Conservation (phyloP, 2,113 vertebrate genomes). For the Ondatra zibethicus region DNA sequence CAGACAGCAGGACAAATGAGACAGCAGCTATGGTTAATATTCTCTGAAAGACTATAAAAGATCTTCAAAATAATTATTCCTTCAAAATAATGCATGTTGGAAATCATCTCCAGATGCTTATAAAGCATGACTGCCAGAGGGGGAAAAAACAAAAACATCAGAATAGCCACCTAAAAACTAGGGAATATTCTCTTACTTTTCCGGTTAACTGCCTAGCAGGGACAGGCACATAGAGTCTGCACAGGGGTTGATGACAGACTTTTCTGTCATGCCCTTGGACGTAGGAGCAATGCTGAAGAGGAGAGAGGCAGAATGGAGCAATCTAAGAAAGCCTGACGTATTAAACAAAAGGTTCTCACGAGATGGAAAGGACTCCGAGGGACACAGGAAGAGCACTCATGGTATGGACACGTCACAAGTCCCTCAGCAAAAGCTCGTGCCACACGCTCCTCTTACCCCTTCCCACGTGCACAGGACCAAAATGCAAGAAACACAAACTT, state of each 20-base stretch:
- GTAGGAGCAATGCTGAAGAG: neutral
- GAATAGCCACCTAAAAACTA: neutral
- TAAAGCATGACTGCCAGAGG: constrained; percentile 6
- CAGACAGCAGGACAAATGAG: neutral
- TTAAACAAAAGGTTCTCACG: neutral
- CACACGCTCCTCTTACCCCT: neutral
- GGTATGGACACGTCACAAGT: too few relatives aligned
- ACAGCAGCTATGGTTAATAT: neutral
- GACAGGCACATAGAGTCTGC: rapidly evolving
- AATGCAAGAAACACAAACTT: neutral
- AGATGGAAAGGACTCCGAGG: neutral
- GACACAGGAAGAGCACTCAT: neutral
- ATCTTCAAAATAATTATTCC: neutral
- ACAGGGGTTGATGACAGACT: neutral
- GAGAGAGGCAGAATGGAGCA: neutral
- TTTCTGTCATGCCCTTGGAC: neutral
- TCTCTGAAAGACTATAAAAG: neutral
- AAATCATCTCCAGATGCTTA: constrained; percentile 23
- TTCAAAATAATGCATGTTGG: neutral
- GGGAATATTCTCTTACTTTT: neutral
- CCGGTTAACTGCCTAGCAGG: neutral
- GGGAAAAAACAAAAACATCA: neutral
- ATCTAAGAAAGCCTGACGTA: neutral
- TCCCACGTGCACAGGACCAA: neutral
- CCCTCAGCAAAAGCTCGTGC: neutral